A percentile compares a stretch with the other conserved stretches of the same genome.
phyloP scores from a whole-genome alignment of 2,888 invertebrate species.

The Globia sparganii region DNA sequence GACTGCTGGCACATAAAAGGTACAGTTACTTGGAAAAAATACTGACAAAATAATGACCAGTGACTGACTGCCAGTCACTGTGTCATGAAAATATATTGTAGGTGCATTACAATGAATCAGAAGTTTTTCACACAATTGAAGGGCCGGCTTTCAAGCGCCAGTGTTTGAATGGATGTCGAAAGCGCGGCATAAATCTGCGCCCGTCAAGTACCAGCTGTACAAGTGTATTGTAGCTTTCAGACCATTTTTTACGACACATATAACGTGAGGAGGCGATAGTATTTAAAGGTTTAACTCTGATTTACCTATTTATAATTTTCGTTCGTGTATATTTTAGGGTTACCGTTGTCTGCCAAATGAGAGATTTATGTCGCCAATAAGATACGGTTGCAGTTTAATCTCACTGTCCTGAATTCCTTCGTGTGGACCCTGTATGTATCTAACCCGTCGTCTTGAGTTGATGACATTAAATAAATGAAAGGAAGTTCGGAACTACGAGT shows the following conservation, averaged over 20 bases:
- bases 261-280: slow-evolving; percentile 55
- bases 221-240: slow-evolving; percentile 54
- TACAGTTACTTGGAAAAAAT: slow-evolving; percentile 25
- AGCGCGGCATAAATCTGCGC: slow-evolving; percentile 53
- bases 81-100: slow-evolving; percentile 34
- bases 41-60: slow-evolving; percentile 35
- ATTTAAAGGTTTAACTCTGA: slow-evolving; percentile 65
- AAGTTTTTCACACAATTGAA: slow-evolving; percentile 52
- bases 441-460: slow-evolving; percentile 32
- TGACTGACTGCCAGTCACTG: slow-evolving; percentile 2
- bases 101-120: slow-evolving; percentile 44
- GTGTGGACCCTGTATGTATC: slow-evolving; percentile 44
- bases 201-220: slow-evolving; percentile 38
- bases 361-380: slow-evolving; percentile 70
- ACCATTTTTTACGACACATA: slow-evolving; percentile 52
- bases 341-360: slow-evolving; percentile 55
- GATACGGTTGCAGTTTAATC: slow-evolving; percentile 62
- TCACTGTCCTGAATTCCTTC: slow-evolving; percentile 47
- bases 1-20: slow-evolving; percentile 25
- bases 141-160: slow-evolving; percentile 49
- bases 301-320: slow-evolving; percentile 67
- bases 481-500: slow-evolving; percentile 14
- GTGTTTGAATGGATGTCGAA: slow-evolving; percentile 55
- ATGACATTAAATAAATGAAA: slow-evolving; percentile 40
- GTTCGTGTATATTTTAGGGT: slow-evolving; percentile 29